Evolutionary conservation across 2,888 invertebrate genomes (phyloP).

Genomic region (Nemotelus nigrinus): DNA sequence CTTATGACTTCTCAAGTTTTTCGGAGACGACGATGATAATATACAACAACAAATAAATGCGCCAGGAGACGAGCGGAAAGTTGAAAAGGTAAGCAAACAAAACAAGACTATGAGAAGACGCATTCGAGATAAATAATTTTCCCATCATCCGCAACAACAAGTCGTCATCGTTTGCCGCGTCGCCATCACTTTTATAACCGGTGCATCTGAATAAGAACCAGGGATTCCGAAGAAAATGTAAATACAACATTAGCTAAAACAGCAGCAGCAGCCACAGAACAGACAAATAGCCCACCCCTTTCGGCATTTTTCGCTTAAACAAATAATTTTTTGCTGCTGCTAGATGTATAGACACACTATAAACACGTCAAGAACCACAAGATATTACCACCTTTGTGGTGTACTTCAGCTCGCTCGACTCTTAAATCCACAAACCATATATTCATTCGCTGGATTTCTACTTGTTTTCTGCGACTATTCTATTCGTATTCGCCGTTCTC

Average conservation of each 20-base stretch:
- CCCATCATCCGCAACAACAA: constrained; percentile 25
- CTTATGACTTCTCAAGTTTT: not conserved
- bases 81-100: not conserved
- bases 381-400: not conserved
- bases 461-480: not conserved
- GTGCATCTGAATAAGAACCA: not conserved
- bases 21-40: not conserved
- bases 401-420: not conserved
- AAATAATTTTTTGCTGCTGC: constrained; percentile 19
- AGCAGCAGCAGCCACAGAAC: not conserved
- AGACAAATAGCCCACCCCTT: constrained; percentile 8
- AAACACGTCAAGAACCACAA: constrained; percentile 30
- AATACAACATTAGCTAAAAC: constrained; percentile 9
- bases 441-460: not conserved
- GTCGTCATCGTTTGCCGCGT: not conserved
- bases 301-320: constrained; percentile 24
- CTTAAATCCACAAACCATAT: not conserved
- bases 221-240: constrained; percentile 4
- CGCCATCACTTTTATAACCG: too few species aligned
- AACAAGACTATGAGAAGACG: not conserved
- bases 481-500: constrained; percentile 12
- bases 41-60: not conserved
- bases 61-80: not conserved
- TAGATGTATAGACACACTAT: constrained; percentile 37
- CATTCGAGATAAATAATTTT: constrained; percentile 21